Conservation (phyloP, 2,888 invertebrate species). For the Watsonalla cultraria region DNA sequence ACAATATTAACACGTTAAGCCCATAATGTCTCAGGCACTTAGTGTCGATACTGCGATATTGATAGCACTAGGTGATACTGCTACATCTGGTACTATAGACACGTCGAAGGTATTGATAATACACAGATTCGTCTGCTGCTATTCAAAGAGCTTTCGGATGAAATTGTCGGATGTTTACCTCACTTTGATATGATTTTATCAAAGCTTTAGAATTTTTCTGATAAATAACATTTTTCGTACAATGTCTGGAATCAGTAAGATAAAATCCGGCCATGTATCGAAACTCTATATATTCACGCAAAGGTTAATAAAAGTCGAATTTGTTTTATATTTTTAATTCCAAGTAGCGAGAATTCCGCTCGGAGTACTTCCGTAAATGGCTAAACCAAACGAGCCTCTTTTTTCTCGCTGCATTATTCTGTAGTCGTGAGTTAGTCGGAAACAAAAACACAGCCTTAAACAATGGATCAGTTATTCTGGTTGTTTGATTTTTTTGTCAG, state of each 20-base stretch:
- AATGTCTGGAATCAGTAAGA: no score
- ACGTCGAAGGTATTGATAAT: neutral
- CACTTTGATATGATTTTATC: neutral
- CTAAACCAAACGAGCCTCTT: neutral
- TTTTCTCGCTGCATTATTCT: neutral
- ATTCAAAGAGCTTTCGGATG: neutral
- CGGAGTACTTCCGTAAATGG: neutral
- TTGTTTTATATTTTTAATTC: no score
- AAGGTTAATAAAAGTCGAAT: neutral
- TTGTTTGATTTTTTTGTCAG: conserved; percentile 1
- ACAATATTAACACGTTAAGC: conserved; percentile 53
- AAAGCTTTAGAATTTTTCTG: neutral
- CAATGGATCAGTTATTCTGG: neutral
- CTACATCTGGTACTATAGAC: conserved; percentile 13
- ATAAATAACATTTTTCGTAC: no score
- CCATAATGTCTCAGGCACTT: conserved; percentile 52
- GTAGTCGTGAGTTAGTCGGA: neutral
- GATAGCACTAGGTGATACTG: conserved; percentile 35
- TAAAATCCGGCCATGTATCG: no score
- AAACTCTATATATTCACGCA: neutral
- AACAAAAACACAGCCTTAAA: neutral
- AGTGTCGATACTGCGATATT: conserved; percentile 39
- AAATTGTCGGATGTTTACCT: neutral
- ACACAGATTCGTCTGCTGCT: neutral
- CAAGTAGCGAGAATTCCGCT: neutral